Base-by-base conservation (phyloP, 1,140 invertebrate species). In the Rhyacophila brunnea region DNA sequence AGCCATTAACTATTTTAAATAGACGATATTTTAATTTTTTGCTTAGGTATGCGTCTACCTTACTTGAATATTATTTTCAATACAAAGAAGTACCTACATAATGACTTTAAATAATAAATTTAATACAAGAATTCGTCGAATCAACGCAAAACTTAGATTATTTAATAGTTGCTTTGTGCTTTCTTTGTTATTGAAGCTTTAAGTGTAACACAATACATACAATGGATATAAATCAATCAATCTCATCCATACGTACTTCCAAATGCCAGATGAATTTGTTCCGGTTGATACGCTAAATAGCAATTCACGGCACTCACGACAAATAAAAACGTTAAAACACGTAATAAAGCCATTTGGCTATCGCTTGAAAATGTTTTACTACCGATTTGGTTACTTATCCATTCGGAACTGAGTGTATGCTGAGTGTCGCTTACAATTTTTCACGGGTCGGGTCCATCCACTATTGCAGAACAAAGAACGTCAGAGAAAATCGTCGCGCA, bases 181-280 rank as follows among this genome's bases (percentile, higher is more conserved):
- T 3, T 28, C 23, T 28, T 9, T 28, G 9, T 28, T 9, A 28
- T 28, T 28, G 9, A 28, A 13, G 38, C 38, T 40, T 3, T 40
- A 13, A 5, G 11, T 40, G 11, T 13, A 40, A 15, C 5, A 40
- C 38, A 40, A 40, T 40, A 40, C 11, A 40, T 15, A 40, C 11
- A 40, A 40, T 15, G 38, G 15, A 40, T 40, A 40, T n/a, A n/a
- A n/a, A n/a, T n/a, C n/a, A 40, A 40, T 28, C 23, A 28, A 28
- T 38, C 3, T 10, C 4, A 42, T 42, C 4, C 11, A 40, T 9
- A 48, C 42, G 23, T 60, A 64, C 62, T 45, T 13, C 62, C 62
- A 48, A 64, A 64, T 34, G 62, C 57, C 20, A 64, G 32, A 49
- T 64, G 62, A 13, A 64, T 57, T 35, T 64, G 62, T 44, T 64